phyloP scores from a whole-genome alignment of 2,797 vertebrate genomes.

The Muscicapa striata region DNA sequence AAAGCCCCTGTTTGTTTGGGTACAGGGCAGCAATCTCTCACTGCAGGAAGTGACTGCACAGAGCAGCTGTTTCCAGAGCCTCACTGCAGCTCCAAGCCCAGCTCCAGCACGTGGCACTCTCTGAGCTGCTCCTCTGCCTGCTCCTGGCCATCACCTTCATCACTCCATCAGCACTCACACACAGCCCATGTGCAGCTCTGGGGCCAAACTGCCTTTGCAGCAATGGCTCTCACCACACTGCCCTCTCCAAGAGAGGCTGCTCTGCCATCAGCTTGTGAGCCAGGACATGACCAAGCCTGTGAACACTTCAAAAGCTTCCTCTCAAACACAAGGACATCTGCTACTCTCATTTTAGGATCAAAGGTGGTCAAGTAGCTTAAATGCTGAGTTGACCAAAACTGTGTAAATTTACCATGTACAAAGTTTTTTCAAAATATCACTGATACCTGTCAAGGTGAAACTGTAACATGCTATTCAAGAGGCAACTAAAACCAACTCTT shows the following conservation, averaged over 20 bases:
- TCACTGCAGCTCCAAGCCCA: neutral
- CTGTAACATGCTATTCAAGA: rapidly evolving
- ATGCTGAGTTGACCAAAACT: neutral
- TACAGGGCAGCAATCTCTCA: neutral
- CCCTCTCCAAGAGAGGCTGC: neutral
- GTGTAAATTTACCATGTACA: rapidly evolving
- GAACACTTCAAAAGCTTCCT: conserved; percentile 22
- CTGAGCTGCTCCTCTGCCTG: neutral
- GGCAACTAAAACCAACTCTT: neutral
- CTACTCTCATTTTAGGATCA: neutral
- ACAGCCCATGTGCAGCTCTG: neutral
- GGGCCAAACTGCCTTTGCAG: neutral
- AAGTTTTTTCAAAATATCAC: neutral
- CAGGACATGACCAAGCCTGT: neutral
- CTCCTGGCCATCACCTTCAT: neutral
- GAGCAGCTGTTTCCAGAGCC: neutral
- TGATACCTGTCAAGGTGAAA: neutral
- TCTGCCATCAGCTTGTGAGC: neutral
- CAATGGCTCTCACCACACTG: neutral
- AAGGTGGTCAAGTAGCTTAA: neutral
- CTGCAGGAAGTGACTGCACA: neutral
- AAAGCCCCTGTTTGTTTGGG: rapidly evolving
- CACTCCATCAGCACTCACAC: neutral
- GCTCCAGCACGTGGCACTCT: neutral
- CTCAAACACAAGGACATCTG: neutral